Conservation (phyloP, 1,140 invertebrate genomes). For the Chironomus striatipennis region DNA sequence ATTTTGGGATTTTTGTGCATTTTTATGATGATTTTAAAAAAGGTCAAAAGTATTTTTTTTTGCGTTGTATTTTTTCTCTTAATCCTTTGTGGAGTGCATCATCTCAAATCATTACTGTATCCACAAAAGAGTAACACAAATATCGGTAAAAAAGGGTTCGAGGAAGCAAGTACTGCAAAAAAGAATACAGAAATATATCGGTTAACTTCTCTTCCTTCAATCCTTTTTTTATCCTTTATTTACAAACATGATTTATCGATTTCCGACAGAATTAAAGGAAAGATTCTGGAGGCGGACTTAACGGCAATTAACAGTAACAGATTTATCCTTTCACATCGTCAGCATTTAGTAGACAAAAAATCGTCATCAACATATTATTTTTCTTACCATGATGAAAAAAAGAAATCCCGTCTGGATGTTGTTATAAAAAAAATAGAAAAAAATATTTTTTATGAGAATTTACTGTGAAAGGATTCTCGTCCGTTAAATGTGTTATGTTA, state of each 20-base stretch:
- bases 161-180: neutral
- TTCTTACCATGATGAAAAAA: too few relatives aligned
- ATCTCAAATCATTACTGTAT: too few relatives aligned
- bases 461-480: neutral
- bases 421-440: too few relatives aligned
- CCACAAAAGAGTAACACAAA: neutral
- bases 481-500: neutral
- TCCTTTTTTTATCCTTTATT: neutral
- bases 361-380: neutral
- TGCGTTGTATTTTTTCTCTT: too few relatives aligned
- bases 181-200: neutral
- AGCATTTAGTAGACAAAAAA: neutral
- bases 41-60: too few relatives aligned
- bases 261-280: conserved; percentile 12
- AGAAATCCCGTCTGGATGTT: too few relatives aligned
- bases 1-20: neutral
- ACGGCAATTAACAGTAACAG: conserved; percentile 7
- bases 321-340: neutral
- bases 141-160: neutral
- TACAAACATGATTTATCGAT: neutral
- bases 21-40: neutral
- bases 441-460: too few relatives aligned
- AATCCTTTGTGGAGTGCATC: too few relatives aligned
- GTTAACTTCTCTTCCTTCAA: neutral
- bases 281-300: neutral